phyloP scores from a whole-genome alignment of 1,140 invertebrate species.

The Anastrepha ludens region DNA sequence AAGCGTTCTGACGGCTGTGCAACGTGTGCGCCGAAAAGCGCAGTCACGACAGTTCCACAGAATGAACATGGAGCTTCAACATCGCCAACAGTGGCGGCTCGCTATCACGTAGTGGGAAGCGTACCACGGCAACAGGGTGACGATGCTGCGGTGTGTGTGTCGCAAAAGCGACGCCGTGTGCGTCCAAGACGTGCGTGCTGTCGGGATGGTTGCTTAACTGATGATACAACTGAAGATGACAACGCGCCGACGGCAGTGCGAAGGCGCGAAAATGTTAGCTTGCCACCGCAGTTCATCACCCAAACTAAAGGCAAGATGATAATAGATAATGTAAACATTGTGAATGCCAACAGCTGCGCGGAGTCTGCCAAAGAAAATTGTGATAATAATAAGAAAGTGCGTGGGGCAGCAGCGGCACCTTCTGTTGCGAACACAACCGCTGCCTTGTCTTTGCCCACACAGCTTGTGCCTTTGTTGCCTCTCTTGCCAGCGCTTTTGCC shows the following conservation, averaged over 20 bases:
- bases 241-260: neutral
- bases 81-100: neutral
- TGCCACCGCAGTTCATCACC: neutral
- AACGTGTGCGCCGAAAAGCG: neutral
- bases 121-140: neutral
- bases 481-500: neutral
- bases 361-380: constrained; percentile 34
- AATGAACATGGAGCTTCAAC: neutral
- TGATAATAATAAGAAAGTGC: constrained; percentile 13
- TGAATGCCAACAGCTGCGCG: neutral
- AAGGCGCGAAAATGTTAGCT: neutral
- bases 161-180: neutral
- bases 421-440: neutral
- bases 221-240: constrained; percentile 29
- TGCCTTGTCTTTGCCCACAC: neutral
- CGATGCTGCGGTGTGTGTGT: neutral
- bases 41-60: neutral
- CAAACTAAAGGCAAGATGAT: constrained; percentile 21
- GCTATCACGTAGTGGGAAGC: constrained; percentile 6
- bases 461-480: neutral
- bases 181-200: neutral
- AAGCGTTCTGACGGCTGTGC: neutral
- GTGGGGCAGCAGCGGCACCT: neutral
- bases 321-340: constrained; percentile 16
- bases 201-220: neutral